Base-by-base conservation (phyloP, 2,888 invertebrate genomes). In the Aphodius granarius region DNA sequence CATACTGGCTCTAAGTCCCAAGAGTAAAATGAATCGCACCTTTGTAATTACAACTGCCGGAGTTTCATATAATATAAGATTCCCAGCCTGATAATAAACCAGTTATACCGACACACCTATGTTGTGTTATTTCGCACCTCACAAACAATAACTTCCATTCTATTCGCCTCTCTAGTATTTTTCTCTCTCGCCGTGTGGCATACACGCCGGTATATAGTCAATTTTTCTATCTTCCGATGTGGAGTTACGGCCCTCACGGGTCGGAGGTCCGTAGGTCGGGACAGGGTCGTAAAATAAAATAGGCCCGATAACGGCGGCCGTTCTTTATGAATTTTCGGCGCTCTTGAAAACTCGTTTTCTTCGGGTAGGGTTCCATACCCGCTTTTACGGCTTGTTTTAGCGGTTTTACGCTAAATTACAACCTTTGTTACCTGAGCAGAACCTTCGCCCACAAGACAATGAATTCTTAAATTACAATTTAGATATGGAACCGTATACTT, bases 141-240 rank as follows among this genome's bases (percentile, higher is more conserved):
- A 13, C 43, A 0, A 43, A 43, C 43, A 43, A 43, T 43, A 43
- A 43, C 43, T 43, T 3, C 43, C 43, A 63, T 62, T 62, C 66
- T 75, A 72, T 78, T 72, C 73, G 70, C 74, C 75, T 78, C n/a
- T n/a, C n/a, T n/a, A n/a, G n/a, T n/a, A 75, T 71, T 74, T 64
- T 18, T 71, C 68, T 20, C 17, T 63, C 76, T 77, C 75, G 76
- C 77, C 80, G 78, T 80, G 79, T 3, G 43, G 43, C 43, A 43
- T 43, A 43, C 13, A 79, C 80, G 77, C 75, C 78, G 76, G 78
- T 77, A 75, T 78, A 78, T 78, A 81, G 80, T 82, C 81, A 82
- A 81, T 82, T 82, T 82, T 82, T 82, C 79, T 79, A 81, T 80
- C 78, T 81, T 80, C 80, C 78, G 79, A 78, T 79, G 78, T 74